Base-by-base conservation (phyloP, 2,113 vertebrate genomes). In the Quiscalus mexicanus region DNA sequence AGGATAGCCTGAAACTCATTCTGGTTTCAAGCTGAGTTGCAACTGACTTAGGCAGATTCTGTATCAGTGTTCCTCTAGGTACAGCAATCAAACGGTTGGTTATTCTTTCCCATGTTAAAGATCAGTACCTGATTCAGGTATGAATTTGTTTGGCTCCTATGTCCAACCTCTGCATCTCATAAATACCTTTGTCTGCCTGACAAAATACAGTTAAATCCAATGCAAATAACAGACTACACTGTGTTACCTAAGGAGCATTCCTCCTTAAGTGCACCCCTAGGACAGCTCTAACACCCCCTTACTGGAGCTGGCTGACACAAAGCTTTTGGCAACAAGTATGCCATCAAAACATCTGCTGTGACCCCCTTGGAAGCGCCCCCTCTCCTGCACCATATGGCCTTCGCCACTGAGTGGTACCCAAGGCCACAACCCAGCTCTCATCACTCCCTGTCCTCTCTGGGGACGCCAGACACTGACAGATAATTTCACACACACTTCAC, bases 401-500 rank as follows among this genome's bases (percentile, higher is more conserved):
- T 20, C 13, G 4, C 58, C 53, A 37, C 41, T 0, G 11, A 64
- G 82, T 0, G 65, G 39, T 16, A 82, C 65, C 0, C 39, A 52
- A 63, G 58, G 82, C 78, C 88, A 63, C 6, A 20, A 33, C 75
- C 67, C 67, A 74, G 79, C 63, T 52, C 88, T 85, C 82, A 73
- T 65, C 82, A 23, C 67, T 90, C 44, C 41, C 70, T 12, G 3
- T 37, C 82, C 42, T 60, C 87, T 49, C 70, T 22, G 45, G 88
- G 63, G 75, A 94, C 6, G 35, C 5, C 73, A 83, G 49, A 49
- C 44, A 58, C 75, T 41, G 74, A 69, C 1, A 7, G 82, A 44
- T 90, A 62, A 90, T 87, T 85, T 91, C 87, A 87, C 81, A 87
- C 35, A 67, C 62, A 14, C 62, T 94, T 84, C 65, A 37, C 78